Base-by-base conservation (phyloP, 2,888 invertebrate species). In the Eugnorisma glareosa region DNA sequence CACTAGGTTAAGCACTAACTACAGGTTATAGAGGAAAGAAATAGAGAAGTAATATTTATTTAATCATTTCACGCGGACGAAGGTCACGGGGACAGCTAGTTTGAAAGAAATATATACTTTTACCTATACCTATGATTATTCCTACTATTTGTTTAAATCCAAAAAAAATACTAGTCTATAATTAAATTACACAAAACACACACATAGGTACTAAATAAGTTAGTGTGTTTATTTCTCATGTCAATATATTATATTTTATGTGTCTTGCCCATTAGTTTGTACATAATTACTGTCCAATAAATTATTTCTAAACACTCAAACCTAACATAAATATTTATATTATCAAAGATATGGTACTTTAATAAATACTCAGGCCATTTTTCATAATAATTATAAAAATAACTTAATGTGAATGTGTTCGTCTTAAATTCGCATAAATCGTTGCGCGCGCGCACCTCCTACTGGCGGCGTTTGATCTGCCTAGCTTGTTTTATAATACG, bases 381-480 rank as follows among this genome's bases (percentile, higher is more conserved):
- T 84, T 84, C 72, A 77, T 84, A 73, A 73, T 84, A 73, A 71
- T 63, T 69, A 18, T 84, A 81, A 71, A 84, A 78, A 84, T 81
- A 75, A 84, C 75, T 77, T 81, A 81, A 84, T 84, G 64, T 73
- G 28, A 69, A 75, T 70, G 69, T 73, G 67, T 48, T 73, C 63
- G 84, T 75, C 73, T 83, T 85, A 78, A 73, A 75, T 79, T 81
- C 77, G 75, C 78, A 81, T 85, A 85, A 86, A 86, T 83, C 48
- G 67, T 24, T 67, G 74, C 77, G 79, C 75, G 13, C 28, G 73
- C 77, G 75, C 64, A 28, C 76, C 84, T 77, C 84, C 87, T 77
- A 83, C 86, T 64, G 48, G 37, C 31, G 24, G 48, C 86, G 73
- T 88, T 88, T 88, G 84, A 88, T 88, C 81, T 82, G 75, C 75